These are phyloP conservation scores for Coptodon rendalli DNA, from an alignment of 2,113 vertebrate species.

Conservation along the genomic window DNA sequence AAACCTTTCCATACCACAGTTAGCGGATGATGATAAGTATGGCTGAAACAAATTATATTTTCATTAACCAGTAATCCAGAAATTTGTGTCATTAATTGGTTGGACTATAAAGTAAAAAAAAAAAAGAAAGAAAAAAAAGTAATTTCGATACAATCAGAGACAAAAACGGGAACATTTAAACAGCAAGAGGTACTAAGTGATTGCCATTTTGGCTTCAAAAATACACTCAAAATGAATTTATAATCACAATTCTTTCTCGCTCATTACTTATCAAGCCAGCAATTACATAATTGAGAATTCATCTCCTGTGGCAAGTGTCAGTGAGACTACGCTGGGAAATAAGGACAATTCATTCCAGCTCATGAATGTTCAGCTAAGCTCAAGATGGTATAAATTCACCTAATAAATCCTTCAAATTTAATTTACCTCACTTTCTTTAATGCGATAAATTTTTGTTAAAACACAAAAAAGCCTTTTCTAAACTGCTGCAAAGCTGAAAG, in stretches of 20 bases:
- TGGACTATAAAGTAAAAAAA: background rate
- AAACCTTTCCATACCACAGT: background rate
- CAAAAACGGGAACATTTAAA: background rate
- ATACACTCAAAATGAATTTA: background rate
- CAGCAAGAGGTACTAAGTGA: background rate
- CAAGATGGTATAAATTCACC: background rate
- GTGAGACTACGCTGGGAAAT: background rate
- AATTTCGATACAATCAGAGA: background rate
- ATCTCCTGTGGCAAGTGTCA: background rate
- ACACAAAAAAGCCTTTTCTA: background rate
- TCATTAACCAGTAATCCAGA: background rate
- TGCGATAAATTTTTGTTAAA: background rate
- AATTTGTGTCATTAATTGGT: background rate
- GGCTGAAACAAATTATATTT: background rate
- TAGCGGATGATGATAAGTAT: background rate
- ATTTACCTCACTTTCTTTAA: background rate
- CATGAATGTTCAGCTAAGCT: background rate
- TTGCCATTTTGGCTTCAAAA: background rate
- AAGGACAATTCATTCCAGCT: background rate
- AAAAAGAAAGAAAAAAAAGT: background rate
- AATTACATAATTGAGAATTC: background rate
- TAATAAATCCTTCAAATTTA: background rate
- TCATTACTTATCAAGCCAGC: background rate
- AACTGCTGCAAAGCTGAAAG: background rate
- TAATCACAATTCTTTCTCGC: background rate